These are phyloP conservation scores for Melierax canorus DNA, from an alignment of 2,113 vertebrate species.

Conservation along the genomic window DNA sequence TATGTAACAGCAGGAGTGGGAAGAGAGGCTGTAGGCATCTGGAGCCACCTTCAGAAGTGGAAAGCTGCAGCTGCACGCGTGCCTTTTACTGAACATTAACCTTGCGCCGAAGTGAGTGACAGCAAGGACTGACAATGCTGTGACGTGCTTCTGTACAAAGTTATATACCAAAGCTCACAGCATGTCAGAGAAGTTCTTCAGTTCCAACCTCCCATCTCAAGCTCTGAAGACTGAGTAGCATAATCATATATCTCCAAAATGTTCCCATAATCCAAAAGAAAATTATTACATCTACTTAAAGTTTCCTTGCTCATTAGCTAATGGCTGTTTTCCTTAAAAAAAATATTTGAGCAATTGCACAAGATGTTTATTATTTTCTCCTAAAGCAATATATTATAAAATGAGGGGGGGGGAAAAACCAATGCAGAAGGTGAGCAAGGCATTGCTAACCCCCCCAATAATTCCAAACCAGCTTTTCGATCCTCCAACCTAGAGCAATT, in stretches of 20 bases:
- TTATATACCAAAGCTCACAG: no score
- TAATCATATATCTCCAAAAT: background rate
- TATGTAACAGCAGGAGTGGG: rapidly evolving
- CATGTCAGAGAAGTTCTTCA: background rate
- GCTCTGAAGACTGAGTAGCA: background rate
- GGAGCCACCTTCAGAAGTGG: background rate
- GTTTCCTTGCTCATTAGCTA: background rate
- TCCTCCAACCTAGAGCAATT: background rate
- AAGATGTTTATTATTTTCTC: background rate
- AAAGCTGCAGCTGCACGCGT: rapidly evolving
- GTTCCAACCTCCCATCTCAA: background rate
- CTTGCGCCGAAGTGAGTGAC: rapidly evolving
- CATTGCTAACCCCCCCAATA: background rate
- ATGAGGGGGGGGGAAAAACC: no score
- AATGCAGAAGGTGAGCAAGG: background rate
- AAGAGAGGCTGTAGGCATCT: background rate
- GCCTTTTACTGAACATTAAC: background rate
- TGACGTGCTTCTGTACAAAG: background rate
- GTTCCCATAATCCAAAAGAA: background rate
- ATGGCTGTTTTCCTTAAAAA: background rate
- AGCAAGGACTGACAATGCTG: rapidly evolving
- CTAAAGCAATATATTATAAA: background rate
- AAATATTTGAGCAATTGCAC: background rate
- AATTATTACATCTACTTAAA: background rate
- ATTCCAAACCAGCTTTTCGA: background rate